Base-by-base conservation (phyloP, 2,113 vertebrate species). In the Neolamprologus hecqui region DNA sequence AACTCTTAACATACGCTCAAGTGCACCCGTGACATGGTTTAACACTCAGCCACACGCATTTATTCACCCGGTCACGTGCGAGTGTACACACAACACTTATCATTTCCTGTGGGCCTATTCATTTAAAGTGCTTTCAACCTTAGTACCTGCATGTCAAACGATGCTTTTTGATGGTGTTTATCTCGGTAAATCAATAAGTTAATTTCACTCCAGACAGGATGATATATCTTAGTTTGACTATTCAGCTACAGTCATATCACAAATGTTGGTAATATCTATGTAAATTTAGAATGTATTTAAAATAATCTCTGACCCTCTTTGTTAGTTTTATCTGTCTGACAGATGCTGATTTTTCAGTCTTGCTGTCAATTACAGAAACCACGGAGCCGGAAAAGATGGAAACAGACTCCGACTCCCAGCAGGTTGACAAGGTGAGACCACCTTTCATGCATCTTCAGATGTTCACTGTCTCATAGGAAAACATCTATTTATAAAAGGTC, bases 381-480 rank as follows among this genome's bases (percentile, higher is more conserved):
- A 35, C 96, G 65, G 98, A 99, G 92, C 94, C 98, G 2, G 98
- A 99, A 88, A 99, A 99, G 93, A 97, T 98, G 96, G 98, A 99
- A 84, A 96, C 97, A 0, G 98, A 99, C 82, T 28, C 97, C 0
- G 98, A 99, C 82, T 97, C 97, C 77, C 97, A 97, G 60, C 97
- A 97, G 88, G 85, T 96, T 4, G 98, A 99, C 86, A 99, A 99
- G 97, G 98, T 99, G 84, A 96, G 77, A 54, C 4, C 19, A 28
- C 8, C 6, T 11, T 57, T 49, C 23, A 8, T 26, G 17, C 9
- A 19, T 84, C 2, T 28, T 47, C 45, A 51, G 10, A 49, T n/a
- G 17, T 77, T 51, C 45, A 51, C 47, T 51, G 45, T 77, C 17
- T 49, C 17, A 33, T 33, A 33, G 2, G 45, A 77, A 77, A 49